phyloP scores from a whole-genome alignment of 2,113 vertebrate genomes.

The Macquaria australasica region DNA sequence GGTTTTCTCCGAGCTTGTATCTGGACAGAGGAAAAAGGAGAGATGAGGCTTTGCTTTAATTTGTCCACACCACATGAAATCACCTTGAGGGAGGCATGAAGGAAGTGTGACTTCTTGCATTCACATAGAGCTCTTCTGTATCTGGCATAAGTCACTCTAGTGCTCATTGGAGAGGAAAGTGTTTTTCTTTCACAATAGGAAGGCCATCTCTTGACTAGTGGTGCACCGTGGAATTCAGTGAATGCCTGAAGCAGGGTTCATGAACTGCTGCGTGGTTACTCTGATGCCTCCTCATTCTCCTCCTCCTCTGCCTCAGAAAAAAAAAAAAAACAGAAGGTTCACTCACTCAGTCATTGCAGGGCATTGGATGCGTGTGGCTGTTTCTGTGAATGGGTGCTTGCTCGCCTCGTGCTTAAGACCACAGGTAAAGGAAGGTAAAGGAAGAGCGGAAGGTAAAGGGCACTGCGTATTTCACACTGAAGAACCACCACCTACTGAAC shows the following conservation, averaged over 20 bases:
- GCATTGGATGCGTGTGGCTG: slow-evolving; percentile 16
- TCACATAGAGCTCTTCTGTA: slow-evolving; percentile 17
- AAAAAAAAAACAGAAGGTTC: slow-evolving; percentile 8
- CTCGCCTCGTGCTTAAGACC: neutral
- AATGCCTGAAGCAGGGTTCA: slow-evolving; percentile 54
- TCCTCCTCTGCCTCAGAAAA: slow-evolving; percentile 31
- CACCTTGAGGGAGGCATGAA: slow-evolving; percentile 4
- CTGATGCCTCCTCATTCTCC: slow-evolving; percentile 12
- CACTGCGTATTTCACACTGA: neutral
- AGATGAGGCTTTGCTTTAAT: slow-evolving; percentile 27
- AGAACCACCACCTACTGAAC: slow-evolving; percentile 9
- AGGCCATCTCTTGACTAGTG: slow-evolving; percentile 62
- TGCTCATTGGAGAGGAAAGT: slow-evolving; percentile 18
- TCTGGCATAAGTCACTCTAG: neutral
- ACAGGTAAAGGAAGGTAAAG: too few relatives aligned
- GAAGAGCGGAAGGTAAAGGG: neutral
- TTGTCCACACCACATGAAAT: slow-evolving; percentile 17
- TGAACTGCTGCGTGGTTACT: slow-evolving; percentile 55
- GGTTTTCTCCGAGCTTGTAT: slow-evolving; percentile 4
- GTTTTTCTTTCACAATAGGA: slow-evolving; percentile 50
- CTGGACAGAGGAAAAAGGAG: slow-evolving; percentile 15
- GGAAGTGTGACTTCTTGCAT: slow-evolving; percentile 5
- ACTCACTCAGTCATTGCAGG: slow-evolving; percentile 9
- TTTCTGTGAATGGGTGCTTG: slow-evolving; percentile 38
- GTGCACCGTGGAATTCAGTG: slow-evolving; percentile 62